A percentile compares a stretch with the other conserved stretches of the same genome.
These are phyloP conservation scores for Artibeus lituratus DNA, from an alignment of 2,797 vertebrate genomes.

Conservation along the genomic window DNA sequence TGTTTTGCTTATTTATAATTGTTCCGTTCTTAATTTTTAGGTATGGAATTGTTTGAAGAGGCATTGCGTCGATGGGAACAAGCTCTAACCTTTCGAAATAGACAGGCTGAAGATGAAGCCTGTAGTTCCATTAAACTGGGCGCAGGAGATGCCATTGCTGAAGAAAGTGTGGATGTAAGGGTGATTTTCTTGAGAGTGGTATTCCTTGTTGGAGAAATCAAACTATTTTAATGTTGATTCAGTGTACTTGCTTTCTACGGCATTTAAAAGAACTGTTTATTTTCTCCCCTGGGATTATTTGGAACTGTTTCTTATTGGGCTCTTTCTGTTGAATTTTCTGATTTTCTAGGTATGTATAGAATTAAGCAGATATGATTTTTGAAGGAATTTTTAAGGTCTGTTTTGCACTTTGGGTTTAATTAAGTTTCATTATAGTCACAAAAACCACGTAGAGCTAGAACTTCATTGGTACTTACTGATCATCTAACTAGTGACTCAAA, in stretches of 20 bases:
- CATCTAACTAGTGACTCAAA: background rate
- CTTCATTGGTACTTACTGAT: background rate
- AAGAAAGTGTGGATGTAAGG: constrained; percentile 92
- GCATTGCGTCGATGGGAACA: constrained; percentile 95
- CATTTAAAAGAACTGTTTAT: background rate
- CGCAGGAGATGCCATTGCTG: constrained; percentile 93
- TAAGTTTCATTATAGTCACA: background rate
- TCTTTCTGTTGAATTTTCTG: constrained; percentile 32
- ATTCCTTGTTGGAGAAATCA: background rate
- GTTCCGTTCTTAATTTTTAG: constrained; percentile 77
- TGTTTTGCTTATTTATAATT: background rate
- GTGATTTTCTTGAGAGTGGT: background rate
- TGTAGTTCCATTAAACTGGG: constrained; percentile 90
- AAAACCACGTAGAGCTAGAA: background rate
- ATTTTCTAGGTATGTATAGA: background rate
- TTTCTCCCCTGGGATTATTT: background rate
- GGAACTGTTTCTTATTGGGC: background rate
- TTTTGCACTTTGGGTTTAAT: constrained; percentile 1
- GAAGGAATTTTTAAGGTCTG: background rate
- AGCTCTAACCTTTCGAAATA: constrained; percentile 91
- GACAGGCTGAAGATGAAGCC: constrained; percentile 89
- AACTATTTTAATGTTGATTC: background rate
- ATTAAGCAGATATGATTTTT: background rate
- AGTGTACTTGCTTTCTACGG: background rate
- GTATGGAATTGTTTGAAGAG: constrained; percentile 98